Conservation (phyloP, 1,140 invertebrate species). For the Ladona fulva region DNA sequence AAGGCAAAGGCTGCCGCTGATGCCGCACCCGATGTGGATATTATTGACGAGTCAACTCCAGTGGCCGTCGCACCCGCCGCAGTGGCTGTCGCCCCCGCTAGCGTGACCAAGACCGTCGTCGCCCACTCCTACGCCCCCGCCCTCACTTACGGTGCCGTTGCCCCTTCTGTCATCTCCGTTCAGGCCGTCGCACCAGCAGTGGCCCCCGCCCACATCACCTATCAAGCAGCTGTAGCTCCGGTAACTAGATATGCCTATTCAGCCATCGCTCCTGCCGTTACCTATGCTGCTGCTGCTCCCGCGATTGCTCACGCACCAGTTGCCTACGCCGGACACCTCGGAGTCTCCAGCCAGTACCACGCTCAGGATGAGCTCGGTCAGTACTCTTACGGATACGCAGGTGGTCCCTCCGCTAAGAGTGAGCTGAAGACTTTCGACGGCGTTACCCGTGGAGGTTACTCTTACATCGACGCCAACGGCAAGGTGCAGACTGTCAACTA, state of each 20-base stretch:
- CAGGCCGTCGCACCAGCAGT: constrained; percentile 16
- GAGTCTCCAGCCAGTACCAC: constrained; percentile 32
- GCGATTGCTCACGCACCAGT: constrained; percentile 31
- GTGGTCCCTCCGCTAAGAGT: constrained; percentile 27
- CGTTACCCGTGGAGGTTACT: constrained; percentile 33
- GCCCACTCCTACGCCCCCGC: background rate
- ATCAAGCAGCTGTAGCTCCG: background rate
- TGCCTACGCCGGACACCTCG: constrained; percentile 15
- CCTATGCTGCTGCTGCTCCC: constrained; percentile 30
- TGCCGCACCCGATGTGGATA: constrained; percentile 12
- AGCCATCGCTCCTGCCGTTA: constrained; percentile 27
- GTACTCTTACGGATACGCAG: constrained; percentile 32
- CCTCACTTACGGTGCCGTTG: background rate
- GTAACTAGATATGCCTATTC: background rate
- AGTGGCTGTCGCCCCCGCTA: background rate
- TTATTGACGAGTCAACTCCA: too few relatives aligned
- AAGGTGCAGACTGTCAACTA: constrained; percentile 41
- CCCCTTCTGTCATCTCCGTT: background rate
- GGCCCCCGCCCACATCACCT: constrained; percentile 19
- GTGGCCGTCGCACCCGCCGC: background rate
- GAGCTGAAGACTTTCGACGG: constrained; percentile 31
- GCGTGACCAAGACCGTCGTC: constrained; percentile 6
- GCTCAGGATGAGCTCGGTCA: constrained; percentile 29
- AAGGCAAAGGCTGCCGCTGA: constrained; percentile 15
- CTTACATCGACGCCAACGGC: constrained; percentile 41